A percentile compares a stretch with the other conserved stretches of the same genome.
phyloP scores from a whole-genome alignment of 2,888 invertebrate species.

The Drosophila hamatofila region DNA sequence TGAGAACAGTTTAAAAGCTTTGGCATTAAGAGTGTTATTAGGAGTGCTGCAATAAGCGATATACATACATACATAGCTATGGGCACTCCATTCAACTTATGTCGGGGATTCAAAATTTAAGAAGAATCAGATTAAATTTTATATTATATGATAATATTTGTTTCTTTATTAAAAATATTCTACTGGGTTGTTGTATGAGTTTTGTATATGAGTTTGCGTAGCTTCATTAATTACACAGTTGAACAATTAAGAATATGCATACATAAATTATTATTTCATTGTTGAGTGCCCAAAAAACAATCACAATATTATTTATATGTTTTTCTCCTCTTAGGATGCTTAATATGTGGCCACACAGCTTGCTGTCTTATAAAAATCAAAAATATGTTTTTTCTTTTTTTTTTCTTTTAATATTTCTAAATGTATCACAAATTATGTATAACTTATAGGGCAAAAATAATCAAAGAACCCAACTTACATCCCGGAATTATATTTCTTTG shows the following conservation, averaged over 20 bases:
- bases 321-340: conserved; percentile 57
- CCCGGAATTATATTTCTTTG: conserved; percentile 20
- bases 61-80: too few relatives aligned
- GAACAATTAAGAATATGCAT: conserved; percentile 37
- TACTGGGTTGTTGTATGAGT: conserved; percentile 37
- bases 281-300: conserved; percentile 14
- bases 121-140: too few relatives aligned
- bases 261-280: conserved; percentile 23
- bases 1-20: not conserved
- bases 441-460: conserved; percentile 39
- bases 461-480: conserved; percentile 9
- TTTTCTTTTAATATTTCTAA: conserved; percentile 29
- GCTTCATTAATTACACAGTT: conserved; percentile 39
- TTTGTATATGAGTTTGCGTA: conserved; percentile 28
- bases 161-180: conserved; percentile 68
- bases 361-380: conserved; percentile 24
- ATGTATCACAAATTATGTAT: conserved; percentile 56
- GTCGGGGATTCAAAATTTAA: not conserved
- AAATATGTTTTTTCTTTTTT: conserved; percentile 30
- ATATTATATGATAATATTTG: conserved; percentile 27
- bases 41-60: too few relatives aligned
- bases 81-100: not conserved
- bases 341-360: conserved; percentile 62
- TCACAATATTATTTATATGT: conserved; percentile 23
- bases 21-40: not conserved